Evolutionary conservation across 2,797 vertebrate species (phyloP).

Genomic region (Aselliscus stoliczkanus): DNA sequence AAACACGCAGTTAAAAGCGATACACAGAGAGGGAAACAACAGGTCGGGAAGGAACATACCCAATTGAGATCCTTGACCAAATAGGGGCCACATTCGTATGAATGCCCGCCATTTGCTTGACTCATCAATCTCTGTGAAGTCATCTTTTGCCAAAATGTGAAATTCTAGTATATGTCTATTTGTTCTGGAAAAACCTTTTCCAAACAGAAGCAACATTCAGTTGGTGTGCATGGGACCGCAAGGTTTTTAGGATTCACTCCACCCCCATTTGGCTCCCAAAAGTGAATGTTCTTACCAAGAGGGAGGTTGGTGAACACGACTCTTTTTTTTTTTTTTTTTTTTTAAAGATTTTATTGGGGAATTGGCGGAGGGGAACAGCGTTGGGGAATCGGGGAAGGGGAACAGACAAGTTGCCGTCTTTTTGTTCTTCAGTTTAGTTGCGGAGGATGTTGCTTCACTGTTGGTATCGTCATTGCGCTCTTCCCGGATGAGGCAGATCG

Average conservation of each 20-base stretch:
- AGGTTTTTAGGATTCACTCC: not conserved
- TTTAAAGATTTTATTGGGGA: too few relatives aligned
- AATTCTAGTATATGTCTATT: not conserved
- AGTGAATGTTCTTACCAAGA: not conserved
- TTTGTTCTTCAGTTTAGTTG: too few relatives aligned
- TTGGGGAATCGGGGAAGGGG: too few relatives aligned
- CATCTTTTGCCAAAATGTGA: not conserved
- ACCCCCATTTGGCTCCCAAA: not conserved
- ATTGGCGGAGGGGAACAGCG: too few relatives aligned
- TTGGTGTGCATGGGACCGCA: not conserved
- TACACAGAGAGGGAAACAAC: not conserved
- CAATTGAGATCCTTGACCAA: not conserved
- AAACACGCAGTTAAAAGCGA: not conserved
- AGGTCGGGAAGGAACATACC: not conserved
- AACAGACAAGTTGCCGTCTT: too few relatives aligned
- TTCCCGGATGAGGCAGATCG: too few relatives aligned
- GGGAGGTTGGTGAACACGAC: not conserved
- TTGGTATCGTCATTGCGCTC: too few relatives aligned
- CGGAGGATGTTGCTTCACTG: too few relatives aligned
- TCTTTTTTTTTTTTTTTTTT: too few relatives aligned
- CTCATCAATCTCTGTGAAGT: not conserved
- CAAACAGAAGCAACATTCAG: not conserved
- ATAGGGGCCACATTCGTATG: not conserved
- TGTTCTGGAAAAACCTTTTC: constrained; percentile 4
- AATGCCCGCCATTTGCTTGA: not conserved